Base-by-base conservation (phyloP, 2,888 invertebrate genomes). In the Caprella mutica region DNA sequence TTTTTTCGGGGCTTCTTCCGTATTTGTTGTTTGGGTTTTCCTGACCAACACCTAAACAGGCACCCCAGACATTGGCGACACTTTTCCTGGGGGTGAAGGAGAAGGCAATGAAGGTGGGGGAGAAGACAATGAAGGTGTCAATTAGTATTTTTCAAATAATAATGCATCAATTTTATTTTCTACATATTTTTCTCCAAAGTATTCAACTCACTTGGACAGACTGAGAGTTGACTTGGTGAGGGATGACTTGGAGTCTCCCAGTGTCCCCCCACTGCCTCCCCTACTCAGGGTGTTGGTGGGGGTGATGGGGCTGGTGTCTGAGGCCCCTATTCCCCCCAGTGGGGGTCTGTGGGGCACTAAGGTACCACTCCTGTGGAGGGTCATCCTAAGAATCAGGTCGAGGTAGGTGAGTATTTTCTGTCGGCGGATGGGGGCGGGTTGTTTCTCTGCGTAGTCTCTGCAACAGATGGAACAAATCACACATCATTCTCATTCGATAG, bases 391-490 rank as follows among this genome's bases (percentile, higher is more conserved):
- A 38, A 64, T 48, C 23, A 64, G 58, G 54, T 64, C 64, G 27
- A 64, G 52, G 51, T 58, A 64, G 43, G 54, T 39, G 5, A 64
- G 50, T 40, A 64, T 64, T 53, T 64, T 64, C 51, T 64, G 64
- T 2, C 64, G 52, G 4, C 64, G 52, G 21, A 64, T 55, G 17
- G 64, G 64, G 2, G 60, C 55, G 8, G 64, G 64, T 26, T 64
- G 64, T 40, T 60, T 59, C 35, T 57, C 29, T 26, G 64, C 64
- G 58, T 64, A 64, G 38, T 64, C 64, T 44, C 64, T 64, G 58
- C 2, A 14, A 42, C 2, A 30, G 19, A 9, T n/a, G n/a, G n/a
- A n/a, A n/a, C n/a, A n/a, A n/a, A n/a, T n/a, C n/a, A n/a, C n/a
- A n/a, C 40, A 12, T 19, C 17, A 29, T 19, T 46, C 9, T 21